These are phyloP conservation scores for Heterodera carotae DNA, from an alignment of 1,140 invertebrate species.

Conservation along the genomic window DNA sequence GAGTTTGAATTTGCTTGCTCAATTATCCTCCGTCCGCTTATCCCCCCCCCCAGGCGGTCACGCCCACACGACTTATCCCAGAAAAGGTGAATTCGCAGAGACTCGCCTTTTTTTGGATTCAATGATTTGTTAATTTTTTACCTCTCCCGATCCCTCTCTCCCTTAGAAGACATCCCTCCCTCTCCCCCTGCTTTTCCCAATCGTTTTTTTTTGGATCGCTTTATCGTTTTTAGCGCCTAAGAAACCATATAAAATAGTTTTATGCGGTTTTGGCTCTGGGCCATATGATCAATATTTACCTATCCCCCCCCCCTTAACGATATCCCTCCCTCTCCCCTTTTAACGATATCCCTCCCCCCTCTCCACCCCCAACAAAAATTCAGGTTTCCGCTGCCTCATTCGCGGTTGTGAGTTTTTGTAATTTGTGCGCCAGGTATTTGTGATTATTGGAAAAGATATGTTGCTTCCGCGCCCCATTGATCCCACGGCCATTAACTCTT, in stretches of 20 bases:
- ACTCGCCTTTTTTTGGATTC: too few relatives aligned
- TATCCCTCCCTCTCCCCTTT: not conserved
- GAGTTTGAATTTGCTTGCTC: not conserved
- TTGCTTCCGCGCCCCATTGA: too few relatives aligned
- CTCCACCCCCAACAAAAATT: not conserved
- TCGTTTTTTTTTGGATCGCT: not conserved
- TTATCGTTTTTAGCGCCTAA: too few relatives aligned
- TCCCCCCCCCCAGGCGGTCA: not conserved
- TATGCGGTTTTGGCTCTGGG: too few relatives aligned
- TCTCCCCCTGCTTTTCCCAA: not conserved
- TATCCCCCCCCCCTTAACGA: too few relatives aligned
- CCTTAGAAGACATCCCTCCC: too few relatives aligned
- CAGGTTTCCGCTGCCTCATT: not conserved
- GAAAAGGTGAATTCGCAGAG: too few relatives aligned
- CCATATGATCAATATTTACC: too few relatives aligned
- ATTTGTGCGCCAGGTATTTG: not conserved
- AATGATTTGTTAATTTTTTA: too few relatives aligned
- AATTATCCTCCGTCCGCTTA: not conserved
- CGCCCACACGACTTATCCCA: too few relatives aligned
- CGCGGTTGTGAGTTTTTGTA: not conserved
- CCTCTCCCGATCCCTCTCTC: not conserved
- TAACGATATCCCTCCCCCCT: not conserved
- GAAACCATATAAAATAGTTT: too few relatives aligned
- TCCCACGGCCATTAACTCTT: too few relatives aligned
- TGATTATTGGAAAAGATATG: not conserved